These are phyloP conservation scores for Heliconius erato DNA, from an alignment of 2,888 invertebrate genomes.

Conservation along the genomic window DNA sequence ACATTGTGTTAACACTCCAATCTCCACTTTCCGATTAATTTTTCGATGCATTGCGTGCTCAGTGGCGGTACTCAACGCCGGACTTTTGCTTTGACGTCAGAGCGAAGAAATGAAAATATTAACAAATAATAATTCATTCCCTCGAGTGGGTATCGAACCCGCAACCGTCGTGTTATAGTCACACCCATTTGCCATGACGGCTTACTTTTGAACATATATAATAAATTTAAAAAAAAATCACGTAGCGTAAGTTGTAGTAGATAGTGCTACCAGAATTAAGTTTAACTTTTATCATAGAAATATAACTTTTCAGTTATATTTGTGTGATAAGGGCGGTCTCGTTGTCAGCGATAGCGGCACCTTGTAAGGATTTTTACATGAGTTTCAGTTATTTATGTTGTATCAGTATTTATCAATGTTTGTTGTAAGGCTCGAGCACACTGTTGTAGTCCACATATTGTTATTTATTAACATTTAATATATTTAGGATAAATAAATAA, in stretches of 20 bases:
- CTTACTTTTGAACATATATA: neutral
- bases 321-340: constrained; percentile 58
- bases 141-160: too few relatives aligned
- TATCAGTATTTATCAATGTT: constrained; percentile 75
- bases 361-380: constrained; percentile 80
- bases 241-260: neutral
- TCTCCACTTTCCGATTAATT: too few relatives aligned
- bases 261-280: constrained; percentile 21
- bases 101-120: too few relatives aligned
- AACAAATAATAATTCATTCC: too few relatives aligned
- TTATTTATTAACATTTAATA: neutral
- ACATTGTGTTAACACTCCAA: too few relatives aligned
- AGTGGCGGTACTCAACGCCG: too few relatives aligned
- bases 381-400: constrained; percentile 81
- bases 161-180: too few relatives aligned
- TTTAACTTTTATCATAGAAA: constrained; percentile 5
- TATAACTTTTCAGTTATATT: constrained; percentile 53
- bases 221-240: neutral
- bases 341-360: constrained; percentile 78
- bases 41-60: too few relatives aligned
- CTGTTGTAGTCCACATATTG: neutral
- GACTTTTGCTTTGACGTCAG: too few relatives aligned
- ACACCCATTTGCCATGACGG: too few relatives aligned
- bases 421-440: constrained; percentile 53
- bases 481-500: too few relatives aligned